Conservation (phyloP, 2,797 vertebrate genomes). For the Microchirus variegatus region DNA sequence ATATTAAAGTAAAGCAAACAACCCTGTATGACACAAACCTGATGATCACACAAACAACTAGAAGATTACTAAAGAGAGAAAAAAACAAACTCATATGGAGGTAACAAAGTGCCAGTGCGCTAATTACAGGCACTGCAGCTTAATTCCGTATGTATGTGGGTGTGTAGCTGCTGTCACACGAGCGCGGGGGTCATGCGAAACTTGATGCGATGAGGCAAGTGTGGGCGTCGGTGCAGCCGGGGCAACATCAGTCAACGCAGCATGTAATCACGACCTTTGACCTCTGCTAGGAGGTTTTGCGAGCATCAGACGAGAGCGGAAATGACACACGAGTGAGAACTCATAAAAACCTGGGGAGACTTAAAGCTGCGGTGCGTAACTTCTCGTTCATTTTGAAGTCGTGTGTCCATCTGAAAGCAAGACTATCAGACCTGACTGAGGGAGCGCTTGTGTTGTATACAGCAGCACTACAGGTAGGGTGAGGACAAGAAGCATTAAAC, state of each 20-base stretch:
- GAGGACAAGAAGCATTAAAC: too few relatives aligned
- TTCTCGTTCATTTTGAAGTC: too few relatives aligned
- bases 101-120: constrained; percentile 8
- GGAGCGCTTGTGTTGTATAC: too few relatives aligned
- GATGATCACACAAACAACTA: constrained; percentile 12
- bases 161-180: constrained; percentile 38
- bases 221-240: constrained; percentile 39
- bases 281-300: not conserved
- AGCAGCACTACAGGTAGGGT: too few relatives aligned
- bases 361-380: too few relatives aligned
- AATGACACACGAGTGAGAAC: too few relatives aligned
- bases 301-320: not conserved
- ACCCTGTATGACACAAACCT: constrained; percentile 15
- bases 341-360: too few relatives aligned
- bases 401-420: too few relatives aligned
- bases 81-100: not conserved
- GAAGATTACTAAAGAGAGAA: constrained; percentile 11
- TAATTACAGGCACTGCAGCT: constrained; percentile 9
- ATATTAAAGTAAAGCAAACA: constrained; percentile 8
- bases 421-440: too few relatives aligned
- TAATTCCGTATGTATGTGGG: constrained; percentile 4
- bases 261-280: constrained; percentile 20
- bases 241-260: constrained; percentile 30
- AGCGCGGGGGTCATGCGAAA: constrained; percentile 41
- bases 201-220: constrained; percentile 55